Base-by-base conservation (phyloP, 2,797 vertebrate genomes). In the Choloepus didactylus region DNA sequence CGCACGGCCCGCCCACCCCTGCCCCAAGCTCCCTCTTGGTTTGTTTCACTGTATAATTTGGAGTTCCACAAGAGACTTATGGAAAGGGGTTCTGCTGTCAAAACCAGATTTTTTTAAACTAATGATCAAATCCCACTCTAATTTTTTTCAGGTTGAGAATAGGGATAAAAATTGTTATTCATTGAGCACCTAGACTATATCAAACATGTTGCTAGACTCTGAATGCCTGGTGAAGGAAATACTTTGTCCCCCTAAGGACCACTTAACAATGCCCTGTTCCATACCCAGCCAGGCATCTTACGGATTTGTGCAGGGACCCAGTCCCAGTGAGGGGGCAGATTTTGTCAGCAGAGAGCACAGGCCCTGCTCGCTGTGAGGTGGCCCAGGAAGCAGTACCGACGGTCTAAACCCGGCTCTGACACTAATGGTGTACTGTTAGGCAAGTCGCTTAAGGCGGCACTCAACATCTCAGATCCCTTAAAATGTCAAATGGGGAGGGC, bases 121-220 rank as follows among this genome's bases (percentile, higher is more conserved):
- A 73, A 60, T 41, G 9, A 77, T 44, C 62, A 93, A 70, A 77
- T 96, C 38, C 67, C 93, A n/a, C 83, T 85, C 21, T 81, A 49
- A 6, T 59, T 41, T 80, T 64, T 79, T 85, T 66, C 59, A 94
- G 67, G 29, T 56, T 82, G 31, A 88, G 10, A 84, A 79, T 84
- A 75, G 25, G 41, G 1, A 80, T 85, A 80, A 96, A 80, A 94
- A 90, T 76, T 66, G 27, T 9, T 89, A 88, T 16, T 91, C 88
- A 44, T n/a, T 38, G 38, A 85, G 18, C 35, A 35, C 27, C 31
- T 4, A 25, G 11, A 72, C 64, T 46, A 19, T 62, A 84, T 56
- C 29, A 38, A 89, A 38, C 14, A 54, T 86, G 95, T 97, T 95
- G 31, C 77, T 96, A 38, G 88, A 60, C 31, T 72, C 35, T 66